Percentiles rank a stretch among this genome's conserved stretches.
These are phyloP conservation scores for Acanthurus tractus DNA, from an alignment of 2,797 vertebrate genomes.

Conservation along the genomic window DNA sequence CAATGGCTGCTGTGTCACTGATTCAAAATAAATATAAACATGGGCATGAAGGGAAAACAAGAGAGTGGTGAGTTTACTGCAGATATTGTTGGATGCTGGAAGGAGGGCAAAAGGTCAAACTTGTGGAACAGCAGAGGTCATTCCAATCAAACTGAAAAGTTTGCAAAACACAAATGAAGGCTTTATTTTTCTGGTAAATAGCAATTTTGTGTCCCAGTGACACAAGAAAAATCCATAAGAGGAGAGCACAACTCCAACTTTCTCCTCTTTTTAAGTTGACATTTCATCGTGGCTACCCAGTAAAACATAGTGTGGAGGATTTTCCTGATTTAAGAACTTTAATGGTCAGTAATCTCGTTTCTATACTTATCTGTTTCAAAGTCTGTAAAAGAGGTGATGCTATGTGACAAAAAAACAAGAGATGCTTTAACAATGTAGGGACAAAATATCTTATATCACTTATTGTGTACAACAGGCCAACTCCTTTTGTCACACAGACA, in stretches of 20 bases:
- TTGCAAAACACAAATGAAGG: constrained; percentile 1
- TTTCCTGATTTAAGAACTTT: constrained; percentile 6
- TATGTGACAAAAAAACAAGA: constrained; percentile 4
- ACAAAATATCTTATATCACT: constrained; percentile 19
- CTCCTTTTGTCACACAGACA: constrained; percentile 1
- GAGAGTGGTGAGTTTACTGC: constrained; percentile 18
- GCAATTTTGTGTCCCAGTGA: background rate
- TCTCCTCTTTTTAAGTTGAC: background rate
- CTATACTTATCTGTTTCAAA: background rate
- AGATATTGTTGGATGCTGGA: constrained; percentile 30
- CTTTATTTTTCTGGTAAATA: background rate
- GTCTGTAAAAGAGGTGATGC: background rate
- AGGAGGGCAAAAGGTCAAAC: constrained; percentile 51
- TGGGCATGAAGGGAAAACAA: constrained; percentile 30
- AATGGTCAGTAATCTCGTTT: background rate
- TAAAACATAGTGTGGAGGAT: constrained; percentile 15
- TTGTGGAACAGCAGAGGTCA: background rate
- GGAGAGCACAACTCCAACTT: background rate
- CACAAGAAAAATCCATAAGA: background rate
- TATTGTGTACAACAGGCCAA: background rate
- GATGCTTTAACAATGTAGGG: constrained; percentile 3
- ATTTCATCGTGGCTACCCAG: constrained; percentile 17
- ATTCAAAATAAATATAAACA: constrained; percentile 40
- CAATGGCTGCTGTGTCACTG: constrained; percentile 24
- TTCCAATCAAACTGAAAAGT: background rate